A percentile compares a stretch with the other conserved stretches of the same genome.
Evolutionary conservation across 1,140 invertebrate species (phyloP).

Genomic region (Dreissena polymorpha): DNA sequence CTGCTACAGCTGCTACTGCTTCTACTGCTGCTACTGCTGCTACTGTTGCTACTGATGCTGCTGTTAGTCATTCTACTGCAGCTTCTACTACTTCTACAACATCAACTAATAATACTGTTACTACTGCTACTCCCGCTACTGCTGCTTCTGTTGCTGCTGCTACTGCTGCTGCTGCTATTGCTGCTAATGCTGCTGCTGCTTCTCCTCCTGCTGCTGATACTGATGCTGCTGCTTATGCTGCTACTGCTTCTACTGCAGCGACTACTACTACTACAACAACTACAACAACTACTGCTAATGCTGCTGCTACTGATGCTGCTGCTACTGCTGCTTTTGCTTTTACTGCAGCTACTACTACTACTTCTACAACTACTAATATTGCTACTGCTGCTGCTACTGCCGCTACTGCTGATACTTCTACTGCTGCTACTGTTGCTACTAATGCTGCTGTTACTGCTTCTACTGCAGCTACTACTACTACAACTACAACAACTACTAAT

Average conservation of each 20-base stretch:
- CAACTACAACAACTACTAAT: conserved; percentile 42
- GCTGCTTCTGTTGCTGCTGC: conserved; percentile 35
- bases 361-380: no score
- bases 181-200: conserved; percentile 16
- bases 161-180: conserved; percentile 42
- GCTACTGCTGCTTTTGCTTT: no score
- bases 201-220: conserved; percentile 24
- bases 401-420: conserved; percentile 23
- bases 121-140: conserved; percentile 28
- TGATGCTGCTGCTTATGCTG: no score
- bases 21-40: conserved; percentile 22
- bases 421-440: conserved; percentile 41
- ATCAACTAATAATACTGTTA: conserved; percentile 4
- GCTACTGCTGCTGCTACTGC: conserved; percentile 11
- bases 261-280: conserved; percentile 25
- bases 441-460: conserved; percentile 19
- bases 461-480: conserved; percentile 33
- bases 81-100: no score
- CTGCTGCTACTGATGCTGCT: no score
- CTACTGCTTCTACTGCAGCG: conserved; percentile 18
- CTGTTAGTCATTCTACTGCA: conserved; percentile 6
- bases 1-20: conserved; percentile 38
- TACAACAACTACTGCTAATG: conserved; percentile 26
- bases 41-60: conserved; percentile 1
- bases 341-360: no score